phyloP scores from a whole-genome alignment of 2,888 invertebrate species.

The Pheosia gnoma region DNA sequence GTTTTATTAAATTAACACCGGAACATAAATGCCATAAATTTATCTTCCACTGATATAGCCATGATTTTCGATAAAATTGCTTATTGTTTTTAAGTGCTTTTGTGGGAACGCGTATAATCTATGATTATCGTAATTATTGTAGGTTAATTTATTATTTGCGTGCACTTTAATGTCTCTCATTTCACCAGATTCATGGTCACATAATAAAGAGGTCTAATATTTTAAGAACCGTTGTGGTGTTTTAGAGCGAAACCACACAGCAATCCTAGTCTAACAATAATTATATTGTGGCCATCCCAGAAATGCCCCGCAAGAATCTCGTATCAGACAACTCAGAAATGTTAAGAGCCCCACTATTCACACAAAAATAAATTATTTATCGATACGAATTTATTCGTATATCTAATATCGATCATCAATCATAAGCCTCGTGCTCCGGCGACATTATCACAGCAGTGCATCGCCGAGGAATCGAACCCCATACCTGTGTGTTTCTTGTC shows the following conservation, averaged over 20 bases:
- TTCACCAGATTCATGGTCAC: no score
- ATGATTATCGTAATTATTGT: no score
- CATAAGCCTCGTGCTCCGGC: conserved; percentile 64
- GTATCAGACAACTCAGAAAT: conserved; percentile 50
- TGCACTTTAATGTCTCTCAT: no score
- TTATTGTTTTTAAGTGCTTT: no score
- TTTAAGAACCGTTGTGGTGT: not conserved
- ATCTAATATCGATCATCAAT: conserved; percentile 73
- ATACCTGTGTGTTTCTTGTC: conserved; percentile 53
- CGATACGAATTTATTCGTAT: conserved; percentile 65
- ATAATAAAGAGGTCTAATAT: no score
- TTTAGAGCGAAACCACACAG: conserved; percentile 3
- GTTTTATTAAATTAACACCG: no score
- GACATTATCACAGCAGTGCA: conserved; percentile 68
- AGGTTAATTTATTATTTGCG: no score
- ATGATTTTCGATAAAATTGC: no score
- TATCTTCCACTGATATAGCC: no score
- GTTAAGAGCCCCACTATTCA: conserved; percentile 51
- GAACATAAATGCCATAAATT: no score
- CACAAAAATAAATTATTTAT: conserved; percentile 74
- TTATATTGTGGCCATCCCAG: conserved; percentile 30
- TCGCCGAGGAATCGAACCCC: conserved; percentile 52
- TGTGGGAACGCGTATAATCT: no score
- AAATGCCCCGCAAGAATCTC: conserved; percentile 53
- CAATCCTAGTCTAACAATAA: conserved; percentile 11